Evolutionary conservation across 2,113 vertebrate genomes (phyloP), one percentile per base, ranked within the genome.

Genomic region (Manacus vitellinus): DNA sequence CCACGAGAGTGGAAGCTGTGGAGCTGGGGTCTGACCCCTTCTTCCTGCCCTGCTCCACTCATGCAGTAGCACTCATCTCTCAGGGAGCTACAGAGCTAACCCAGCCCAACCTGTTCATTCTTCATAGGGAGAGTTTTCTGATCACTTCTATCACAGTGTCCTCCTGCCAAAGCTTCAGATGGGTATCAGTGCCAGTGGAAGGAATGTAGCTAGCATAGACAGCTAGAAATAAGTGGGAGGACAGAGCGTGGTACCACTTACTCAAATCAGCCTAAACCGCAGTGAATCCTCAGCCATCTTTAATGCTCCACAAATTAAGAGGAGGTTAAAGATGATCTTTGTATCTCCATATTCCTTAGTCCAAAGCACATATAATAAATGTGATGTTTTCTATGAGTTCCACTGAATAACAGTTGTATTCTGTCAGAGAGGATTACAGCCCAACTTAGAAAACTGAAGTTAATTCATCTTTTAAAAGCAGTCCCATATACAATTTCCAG

Each of bases 401-500:
- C 65, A 85, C 75, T 94, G 81, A 73, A 74, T 91, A 86, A 65
- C 90, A 97, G 89, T 92, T 4, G 0, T 92, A 62, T 94, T 97
- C 92, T 94, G 18, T 93, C 94, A 96, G 47, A 92, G 71, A 91
- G 72, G 43, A 58, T 95, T 80, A 78, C 78, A 88, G 47, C 89
- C 55, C n/a, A 93, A 47, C 30, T 96, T 96, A 89, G 74, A 96
- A 93, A 95, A 94, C 30, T 94, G 59, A 91, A 90, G n/a, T 90
- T 96, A 95, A 83, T 85, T 77, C 93, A 76, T 95, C 80, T 97
- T 95, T 95, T 96, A 88, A 95, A 95, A 96, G 79, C 14, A 62
- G 75, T 96, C 58, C 44, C 28, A 31, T 95, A 55, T 79, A 66
- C 90, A 70, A 74, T 78, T 94, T 79, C 88, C 88, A 82, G n/a